Conservation (phyloP, 2,888 invertebrate genomes). For the Nomada lathburiana region DNA sequence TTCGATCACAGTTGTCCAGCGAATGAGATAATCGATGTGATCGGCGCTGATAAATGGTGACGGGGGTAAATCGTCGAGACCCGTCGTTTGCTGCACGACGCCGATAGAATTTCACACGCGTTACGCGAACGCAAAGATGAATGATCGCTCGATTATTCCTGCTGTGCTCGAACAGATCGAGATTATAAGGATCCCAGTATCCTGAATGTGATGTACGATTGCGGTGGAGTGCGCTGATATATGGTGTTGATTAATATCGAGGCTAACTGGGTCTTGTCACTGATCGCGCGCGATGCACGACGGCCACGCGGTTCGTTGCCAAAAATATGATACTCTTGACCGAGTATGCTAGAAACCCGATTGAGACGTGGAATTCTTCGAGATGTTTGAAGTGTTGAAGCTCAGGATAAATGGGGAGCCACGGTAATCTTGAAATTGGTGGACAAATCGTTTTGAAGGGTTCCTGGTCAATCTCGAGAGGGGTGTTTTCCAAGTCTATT, state of each 20-base stretch:
- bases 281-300: conserved; percentile 16
- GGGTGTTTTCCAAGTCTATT: too few species aligned
- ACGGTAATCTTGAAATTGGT: not conserved
- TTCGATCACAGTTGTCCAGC: conserved; percentile 27
- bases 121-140: not conserved
- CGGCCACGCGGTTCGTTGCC: conserved; percentile 6
- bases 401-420: not conserved
- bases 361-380: not conserved
- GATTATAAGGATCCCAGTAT: not conserved
- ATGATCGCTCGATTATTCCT: not conserved
- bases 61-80: not conserved
- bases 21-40: conserved; percentile 8
- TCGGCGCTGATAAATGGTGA: not conserved
- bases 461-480: too few species aligned
- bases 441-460: not conserved
- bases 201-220: conserved; percentile 9
- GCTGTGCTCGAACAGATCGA: not conserved
- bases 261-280: conserved; percentile 35
- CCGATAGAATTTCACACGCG: not conserved
- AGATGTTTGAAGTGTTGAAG: not conserved
- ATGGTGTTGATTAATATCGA: conserved; percentile 40
- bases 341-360: conserved; percentile 28
- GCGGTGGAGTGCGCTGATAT: not conserved
- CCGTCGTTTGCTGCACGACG: not conserved
- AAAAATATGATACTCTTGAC: conserved; percentile 39